These are phyloP conservation scores for Himalopsyche anomala DNA, from an alignment of 2,888 invertebrate species.

Conservation along the genomic window DNA sequence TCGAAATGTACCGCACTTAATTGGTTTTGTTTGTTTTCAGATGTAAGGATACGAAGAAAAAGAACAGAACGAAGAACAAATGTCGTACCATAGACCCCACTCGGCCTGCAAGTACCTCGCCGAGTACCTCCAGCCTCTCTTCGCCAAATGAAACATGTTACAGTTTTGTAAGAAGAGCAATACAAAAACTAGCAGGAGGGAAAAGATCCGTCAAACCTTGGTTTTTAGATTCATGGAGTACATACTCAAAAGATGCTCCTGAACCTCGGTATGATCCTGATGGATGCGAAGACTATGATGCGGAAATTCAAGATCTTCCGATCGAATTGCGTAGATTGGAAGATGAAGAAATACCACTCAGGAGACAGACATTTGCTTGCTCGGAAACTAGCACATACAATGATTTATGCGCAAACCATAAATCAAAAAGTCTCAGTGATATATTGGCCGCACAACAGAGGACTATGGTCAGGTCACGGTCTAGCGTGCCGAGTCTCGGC, in stretches of 20 bases:
- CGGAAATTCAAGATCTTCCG: slow-evolving; percentile 85
- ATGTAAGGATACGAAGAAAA: slow-evolving; percentile 62
- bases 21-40: slow-evolving; percentile 56
- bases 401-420: slow-evolving; percentile 76
- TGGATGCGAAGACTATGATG: slow-evolving; percentile 79
- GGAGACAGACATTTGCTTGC: slow-evolving; percentile 76
- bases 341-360: slow-evolving; percentile 79
- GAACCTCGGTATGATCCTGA: slow-evolving; percentile 75
- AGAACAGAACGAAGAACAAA: slow-evolving; percentile 70
- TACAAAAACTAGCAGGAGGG: slow-evolving; percentile 89
- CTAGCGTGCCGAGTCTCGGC: slow-evolving; percentile 84
- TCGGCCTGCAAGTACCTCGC: slow-evolving; percentile 78
- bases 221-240: slow-evolving; percentile 89
- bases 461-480: slow-evolving; percentile 84
- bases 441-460: slow-evolving; percentile 86
- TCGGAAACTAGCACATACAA: slow-evolving; percentile 70
- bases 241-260: slow-evolving; percentile 71
- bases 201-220: slow-evolving; percentile 79
- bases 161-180: slow-evolving; percentile 92
- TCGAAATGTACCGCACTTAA: no score
- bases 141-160: slow-evolving; percentile 96
- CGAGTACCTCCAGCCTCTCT: slow-evolving; percentile 91
- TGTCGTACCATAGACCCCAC: slow-evolving; percentile 83
- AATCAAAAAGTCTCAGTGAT: slow-evolving; percentile 90
- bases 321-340: slow-evolving; percentile 91